These are phyloP conservation scores for Capreolus pygargus DNA, from an alignment of 2,113 vertebrate genomes.

Conservation along the genomic window DNA sequence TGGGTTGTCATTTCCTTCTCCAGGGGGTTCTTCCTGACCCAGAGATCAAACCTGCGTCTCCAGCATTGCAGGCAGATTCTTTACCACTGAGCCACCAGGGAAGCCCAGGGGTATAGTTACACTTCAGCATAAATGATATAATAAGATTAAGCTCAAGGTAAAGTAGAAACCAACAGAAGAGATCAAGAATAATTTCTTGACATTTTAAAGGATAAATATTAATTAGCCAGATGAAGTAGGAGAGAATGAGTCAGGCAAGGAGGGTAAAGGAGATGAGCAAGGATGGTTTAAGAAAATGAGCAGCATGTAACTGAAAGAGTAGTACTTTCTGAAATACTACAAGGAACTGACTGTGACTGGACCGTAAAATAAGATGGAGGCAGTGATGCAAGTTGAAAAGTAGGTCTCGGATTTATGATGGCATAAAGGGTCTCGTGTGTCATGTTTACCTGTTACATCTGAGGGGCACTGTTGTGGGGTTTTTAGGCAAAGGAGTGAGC, in stretches of 20 bases:
- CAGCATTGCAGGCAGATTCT: not conserved
- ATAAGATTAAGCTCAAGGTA: not conserved
- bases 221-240: not conserved
- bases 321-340: not conserved
- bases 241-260: not conserved
- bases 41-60: not conserved
- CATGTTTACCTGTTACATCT: not conserved
- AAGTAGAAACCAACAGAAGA: not conserved
- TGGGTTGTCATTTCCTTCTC: not conserved
- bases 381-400: not conserved
- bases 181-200: not conserved
- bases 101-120: not conserved
- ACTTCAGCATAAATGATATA: not conserved
- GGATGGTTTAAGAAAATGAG: not conserved
- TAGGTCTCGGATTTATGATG: not conserved
- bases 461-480: not conserved
- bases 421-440: not conserved
- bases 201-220: not conserved
- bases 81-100: not conserved
- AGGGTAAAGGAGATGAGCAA: not conserved
- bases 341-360: not conserved
- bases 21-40: not conserved
- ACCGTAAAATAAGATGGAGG: not conserved
- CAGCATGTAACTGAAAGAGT: not conserved
- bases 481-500: not conserved